These are phyloP conservation scores for Oscheius sp. DNA, from an alignment of 2,888 invertebrate species.

Conservation along the genomic window DNA sequence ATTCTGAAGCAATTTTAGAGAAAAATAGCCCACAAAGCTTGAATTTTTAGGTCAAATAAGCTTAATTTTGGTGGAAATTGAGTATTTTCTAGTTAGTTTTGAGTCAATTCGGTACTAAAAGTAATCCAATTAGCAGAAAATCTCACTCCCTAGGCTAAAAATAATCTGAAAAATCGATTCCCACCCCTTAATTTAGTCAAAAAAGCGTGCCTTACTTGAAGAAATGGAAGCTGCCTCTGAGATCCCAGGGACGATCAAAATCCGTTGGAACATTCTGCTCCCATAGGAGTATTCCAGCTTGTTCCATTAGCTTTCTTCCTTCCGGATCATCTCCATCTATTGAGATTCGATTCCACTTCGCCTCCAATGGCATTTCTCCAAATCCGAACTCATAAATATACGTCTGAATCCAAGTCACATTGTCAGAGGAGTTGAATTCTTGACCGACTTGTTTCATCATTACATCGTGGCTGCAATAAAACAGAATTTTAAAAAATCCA, in stretches of 20 bases:
- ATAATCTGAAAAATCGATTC: no score
- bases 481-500: neutral
- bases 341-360: slow-evolving; percentile 53
- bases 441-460: slow-evolving; percentile 63
- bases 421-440: slow-evolving; percentile 40
- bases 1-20: slow-evolving; percentile 39
- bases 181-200: no score
- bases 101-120: no score
- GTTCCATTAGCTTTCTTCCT: slow-evolving; percentile 41
- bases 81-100: no score
- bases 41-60: no score
- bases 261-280: slow-evolving; percentile 56
- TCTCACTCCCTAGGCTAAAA: no score
- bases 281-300: slow-evolving; percentile 55
- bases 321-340: slow-evolving; percentile 45
- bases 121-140: neutral
- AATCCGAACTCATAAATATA: slow-evolving; percentile 63
- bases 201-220: slow-evolving; percentile 45
- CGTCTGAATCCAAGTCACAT: slow-evolving; percentile 64
- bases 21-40: neutral
- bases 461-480: slow-evolving; percentile 55
- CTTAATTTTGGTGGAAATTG: no score
- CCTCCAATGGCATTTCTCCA: slow-evolving; percentile 49
- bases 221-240: slow-evolving; percentile 57
- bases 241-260: slow-evolving; percentile 56